Evolutionary conservation across 1,140 invertebrate genomes (phyloP).

Genomic region (Aphis craccivora): DNA sequence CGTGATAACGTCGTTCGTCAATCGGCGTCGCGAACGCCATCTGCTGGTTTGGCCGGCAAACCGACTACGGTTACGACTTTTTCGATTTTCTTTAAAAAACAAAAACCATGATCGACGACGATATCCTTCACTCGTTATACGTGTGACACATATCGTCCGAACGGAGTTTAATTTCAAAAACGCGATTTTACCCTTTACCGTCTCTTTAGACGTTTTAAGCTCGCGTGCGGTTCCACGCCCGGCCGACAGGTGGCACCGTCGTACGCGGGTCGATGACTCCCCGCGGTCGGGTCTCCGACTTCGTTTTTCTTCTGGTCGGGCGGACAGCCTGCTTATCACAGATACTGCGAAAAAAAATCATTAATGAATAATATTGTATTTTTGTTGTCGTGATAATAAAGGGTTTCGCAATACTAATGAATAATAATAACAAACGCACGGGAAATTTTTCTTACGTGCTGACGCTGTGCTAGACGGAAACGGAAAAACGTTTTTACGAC

Average conservation of each 20-base stretch:
- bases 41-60: neutral
- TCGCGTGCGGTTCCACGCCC: neutral
- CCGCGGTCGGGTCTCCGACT: neutral
- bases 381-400: conserved; percentile 33
- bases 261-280: conserved; percentile 2
- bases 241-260: neutral
- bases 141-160: neutral
- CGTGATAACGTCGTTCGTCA: neutral
- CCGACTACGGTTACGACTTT: neutral
- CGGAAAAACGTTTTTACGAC: neutral
- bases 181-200: neutral
- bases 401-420: neutral
- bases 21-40: neutral
- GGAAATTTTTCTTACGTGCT: neutral
- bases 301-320: neutral
- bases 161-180: neutral
- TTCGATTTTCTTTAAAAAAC: neutral
- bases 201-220: neutral
- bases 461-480: neutral
- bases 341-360: conserved; percentile 46
- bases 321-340: conserved; percentile 53
- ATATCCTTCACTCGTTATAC: neutral
- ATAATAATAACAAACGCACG: neutral
- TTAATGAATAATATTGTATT: conserved; percentile 47
- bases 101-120: neutral